phyloP scores from a whole-genome alignment of 2,113 vertebrate species.

The Gobio gobio region DNA sequence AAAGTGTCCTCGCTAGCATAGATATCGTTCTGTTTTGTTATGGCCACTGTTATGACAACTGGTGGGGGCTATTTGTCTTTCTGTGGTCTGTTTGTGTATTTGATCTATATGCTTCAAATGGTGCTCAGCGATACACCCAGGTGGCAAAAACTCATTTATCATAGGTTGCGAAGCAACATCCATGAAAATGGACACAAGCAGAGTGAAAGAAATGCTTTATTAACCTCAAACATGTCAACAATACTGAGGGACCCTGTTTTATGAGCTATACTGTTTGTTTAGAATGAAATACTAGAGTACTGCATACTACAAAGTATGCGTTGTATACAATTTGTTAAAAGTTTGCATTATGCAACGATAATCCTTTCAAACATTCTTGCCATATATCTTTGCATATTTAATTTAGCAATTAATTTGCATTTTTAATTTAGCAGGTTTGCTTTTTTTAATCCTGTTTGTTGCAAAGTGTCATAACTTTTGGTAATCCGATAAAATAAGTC shows the following conservation, averaged over 20 bases:
- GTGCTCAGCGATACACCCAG: slow-evolving; percentile 36
- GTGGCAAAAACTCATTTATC: slow-evolving; percentile 44
- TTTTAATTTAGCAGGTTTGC: background rate
- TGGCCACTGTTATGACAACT: slow-evolving; percentile 49
- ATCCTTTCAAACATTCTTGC: background rate
- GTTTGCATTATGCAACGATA: background rate
- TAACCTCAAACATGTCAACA: slow-evolving; percentile 3
- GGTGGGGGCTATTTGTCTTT: slow-evolving; percentile 41
- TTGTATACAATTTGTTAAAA: background rate
- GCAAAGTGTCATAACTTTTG: background rate
- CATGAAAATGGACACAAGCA: slow-evolving; percentile 21
- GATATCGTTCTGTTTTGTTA: slow-evolving; percentile 49
- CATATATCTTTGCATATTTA: background rate
- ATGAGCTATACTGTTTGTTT: background rate
- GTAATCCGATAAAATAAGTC: background rate
- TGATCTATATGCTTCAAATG: slow-evolving; percentile 43
- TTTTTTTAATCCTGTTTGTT: background rate
- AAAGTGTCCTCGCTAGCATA: background rate
- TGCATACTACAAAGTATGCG: too few species aligned
- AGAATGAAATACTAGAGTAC: background rate
- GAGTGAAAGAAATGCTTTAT: slow-evolving; percentile 15
- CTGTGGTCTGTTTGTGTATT: slow-evolving; percentile 24
- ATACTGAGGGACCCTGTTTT: background rate
- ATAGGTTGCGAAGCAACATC: background rate
- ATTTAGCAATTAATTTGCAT: background rate